phyloP scores from a whole-genome alignment of 2,888 invertebrate genomes.

The Drosophila helvetica region DNA sequence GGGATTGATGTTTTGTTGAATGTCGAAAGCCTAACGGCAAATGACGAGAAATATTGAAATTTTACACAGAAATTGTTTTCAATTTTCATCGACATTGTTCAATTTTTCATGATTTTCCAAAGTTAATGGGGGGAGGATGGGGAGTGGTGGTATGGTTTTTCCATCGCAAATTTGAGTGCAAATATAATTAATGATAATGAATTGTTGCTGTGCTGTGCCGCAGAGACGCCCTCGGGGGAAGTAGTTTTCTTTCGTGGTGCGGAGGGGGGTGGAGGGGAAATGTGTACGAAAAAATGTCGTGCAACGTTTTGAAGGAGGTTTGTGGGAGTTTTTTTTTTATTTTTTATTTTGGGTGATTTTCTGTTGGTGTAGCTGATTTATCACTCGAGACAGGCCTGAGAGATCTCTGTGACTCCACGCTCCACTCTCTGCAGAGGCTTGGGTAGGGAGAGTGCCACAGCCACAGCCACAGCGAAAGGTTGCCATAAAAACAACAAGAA shows the following conservation, averaged over 20 bases:
- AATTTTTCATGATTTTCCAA: constrained; percentile 67
- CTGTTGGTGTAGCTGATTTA: constrained; percentile 66
- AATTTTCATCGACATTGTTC: constrained; percentile 67
- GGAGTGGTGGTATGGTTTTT: not conserved
- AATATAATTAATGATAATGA: constrained; percentile 80
- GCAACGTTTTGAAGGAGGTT: constrained; percentile 49
- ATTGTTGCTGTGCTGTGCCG: constrained; percentile 62
- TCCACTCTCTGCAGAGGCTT: not conserved
- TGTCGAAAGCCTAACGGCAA: constrained; percentile 62
- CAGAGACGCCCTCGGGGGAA: constrained; percentile 39
- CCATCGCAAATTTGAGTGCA: constrained; percentile 58
- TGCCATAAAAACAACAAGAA: constrained; percentile 41
- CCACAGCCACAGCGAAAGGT: constrained; percentile 64
- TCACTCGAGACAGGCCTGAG: constrained; percentile 53
- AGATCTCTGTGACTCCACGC: constrained; percentile 2
- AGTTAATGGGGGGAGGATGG: not conserved
- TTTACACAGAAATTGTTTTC: constrained; percentile 71
- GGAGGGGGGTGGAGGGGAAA: not conserved
- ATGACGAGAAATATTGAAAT: constrained; percentile 72
- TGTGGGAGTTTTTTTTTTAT: constrained; percentile 36
- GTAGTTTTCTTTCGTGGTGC: not conserved
- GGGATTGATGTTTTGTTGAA: constrained; percentile 21
- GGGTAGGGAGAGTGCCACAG: not conserved
- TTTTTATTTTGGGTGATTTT: constrained; percentile 26
- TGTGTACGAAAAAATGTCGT: constrained; percentile 59